Evolutionary conservation across 2,797 vertebrate genomes (phyloP), one percentile per base, ranked within the genome.

Genomic region (Danio tinwini): DNA sequence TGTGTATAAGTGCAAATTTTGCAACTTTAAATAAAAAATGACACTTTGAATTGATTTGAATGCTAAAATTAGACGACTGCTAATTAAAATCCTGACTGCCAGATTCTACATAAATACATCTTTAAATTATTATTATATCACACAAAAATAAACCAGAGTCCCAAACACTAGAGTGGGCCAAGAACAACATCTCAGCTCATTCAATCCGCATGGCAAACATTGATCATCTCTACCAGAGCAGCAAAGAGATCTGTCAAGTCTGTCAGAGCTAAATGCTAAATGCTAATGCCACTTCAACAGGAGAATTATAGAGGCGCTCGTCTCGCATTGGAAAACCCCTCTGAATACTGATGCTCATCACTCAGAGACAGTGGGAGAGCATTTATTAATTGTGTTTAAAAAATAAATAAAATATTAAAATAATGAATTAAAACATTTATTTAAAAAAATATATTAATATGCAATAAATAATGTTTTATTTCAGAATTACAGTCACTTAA

Each of bases 351-450:
- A 19, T 81, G 52, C 0, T 10, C 59, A 72, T 65, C n/a, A 55
- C 21, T 40, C 29, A 83, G 81, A 85, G 84, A 85, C 83, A 81
- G 19, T 52, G 50, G 50, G 50, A 77, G n/a, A n/a, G n/a, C n/a
- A n/a, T n/a, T n/a, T n/a, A n/a, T n/a, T n/a, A n/a, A n/a, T n/a
- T n/a, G n/a, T n/a, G n/a, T n/a, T n/a, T n/a, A n/a, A n/a, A n/a
- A n/a, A n/a, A n/a, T n/a, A n/a, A n/a, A n/a, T n/a, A n/a, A n/a
- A n/a, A n/a, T n/a, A n/a, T n/a, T n/a, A n/a, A n/a, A n/a, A n/a
- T n/a, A n/a, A n/a, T n/a, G n/a, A n/a, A n/a, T n/a, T n/a, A n/a
- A n/a, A n/a, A n/a, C n/a, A n/a, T n/a, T n/a, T n/a, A n/a, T n/a
- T n/a, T n/a, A n/a, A n/a, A n/a, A n/a, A n/a, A n/a, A n/a, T n/a